Evolutionary conservation across 2,888 invertebrate genomes (phyloP), one percentile per base, ranked within the genome.

Genomic region (Sclerodermus sp.): DNA sequence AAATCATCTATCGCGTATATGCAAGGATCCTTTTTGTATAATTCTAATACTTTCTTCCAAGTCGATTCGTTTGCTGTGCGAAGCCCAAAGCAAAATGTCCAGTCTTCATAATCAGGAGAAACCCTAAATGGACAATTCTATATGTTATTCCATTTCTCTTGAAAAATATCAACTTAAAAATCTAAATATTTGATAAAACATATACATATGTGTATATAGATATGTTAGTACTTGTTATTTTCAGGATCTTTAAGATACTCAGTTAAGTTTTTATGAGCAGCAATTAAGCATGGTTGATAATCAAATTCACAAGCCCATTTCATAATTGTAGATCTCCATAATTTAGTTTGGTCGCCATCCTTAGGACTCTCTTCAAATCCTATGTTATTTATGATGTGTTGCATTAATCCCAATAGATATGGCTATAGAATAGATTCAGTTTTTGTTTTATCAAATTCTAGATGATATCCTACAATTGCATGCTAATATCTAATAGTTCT

Each of bases 231-330:
- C 51, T 38, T 30, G 40, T 47, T 41, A 1, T 41, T 15, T 31
- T 42, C 50, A 37, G 45, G 45, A 39, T 49, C 17, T 13, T 42
- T 15, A 0, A 60, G 18, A 42, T 57, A 39, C 2, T 42, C 5
- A 8, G 38, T 36, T 14, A 60, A 40, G 31, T 53, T 49, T 15
- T 14, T 12, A 6, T 49, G 47, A 0, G 59, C 59, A 12, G 42
- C 29, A 8, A 42, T 31, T 17, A 42, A 51, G 14, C 55, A 59
- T 12, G 42, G 32, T 16, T 17, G 6, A 9, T 61, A 40, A 23
- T 49, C 59, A 29, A 61, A 42, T 10, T 47, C 18, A 36, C 60
- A 57, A 13, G 57, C 51, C 49, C 53, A 49, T 18, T 46, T 23
- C 40, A 43, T 30, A 9, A 42, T 49, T 1, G 53, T 42, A 14